Evolutionary conservation across 2,113 vertebrate species (phyloP).

Genomic region (Dipodomys merriami): DNA sequence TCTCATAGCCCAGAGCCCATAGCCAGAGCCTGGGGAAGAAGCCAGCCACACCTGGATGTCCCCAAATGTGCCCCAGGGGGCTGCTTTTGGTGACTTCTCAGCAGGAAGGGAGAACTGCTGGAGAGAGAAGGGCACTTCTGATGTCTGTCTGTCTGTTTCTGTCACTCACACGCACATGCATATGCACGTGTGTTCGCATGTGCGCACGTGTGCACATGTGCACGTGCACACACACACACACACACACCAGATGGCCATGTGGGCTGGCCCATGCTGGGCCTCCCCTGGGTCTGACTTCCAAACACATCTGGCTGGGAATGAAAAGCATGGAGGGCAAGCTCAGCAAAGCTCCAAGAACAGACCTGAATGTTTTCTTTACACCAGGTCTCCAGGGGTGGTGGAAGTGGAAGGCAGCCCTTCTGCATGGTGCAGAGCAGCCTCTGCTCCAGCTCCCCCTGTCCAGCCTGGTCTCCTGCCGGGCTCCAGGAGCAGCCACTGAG

Average conservation of each 20-base stretch:
- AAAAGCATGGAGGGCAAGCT: not conserved
- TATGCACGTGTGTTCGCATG: not conserved
- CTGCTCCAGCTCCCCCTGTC: too few species aligned
- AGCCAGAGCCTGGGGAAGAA: not conserved
- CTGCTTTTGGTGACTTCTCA: not conserved
- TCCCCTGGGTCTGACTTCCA: too few species aligned
- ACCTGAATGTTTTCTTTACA: not conserved
- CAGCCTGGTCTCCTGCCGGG: too few species aligned
- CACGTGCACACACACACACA: not conserved
- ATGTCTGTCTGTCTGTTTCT: too few species aligned
- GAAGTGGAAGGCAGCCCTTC: not conserved
- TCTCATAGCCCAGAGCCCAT: rapidly evolving
- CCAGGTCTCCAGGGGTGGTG: not conserved
- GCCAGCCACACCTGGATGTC: too few species aligned
- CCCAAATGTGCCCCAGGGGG: too few species aligned
- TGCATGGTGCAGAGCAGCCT: not conserved
- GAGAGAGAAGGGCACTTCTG: not conserved
- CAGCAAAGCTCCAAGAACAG: not conserved
- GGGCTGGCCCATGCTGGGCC: too few species aligned
- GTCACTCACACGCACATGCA: too few species aligned
- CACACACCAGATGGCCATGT: too few species aligned
- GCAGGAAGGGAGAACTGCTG: not conserved
- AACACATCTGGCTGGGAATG: too few species aligned
- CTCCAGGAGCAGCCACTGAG: too few species aligned
- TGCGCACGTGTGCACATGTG: too few species aligned